Evolutionary conservation across 2,113 vertebrate genomes (phyloP).

Genomic region (Nematolebias whitei): DNA sequence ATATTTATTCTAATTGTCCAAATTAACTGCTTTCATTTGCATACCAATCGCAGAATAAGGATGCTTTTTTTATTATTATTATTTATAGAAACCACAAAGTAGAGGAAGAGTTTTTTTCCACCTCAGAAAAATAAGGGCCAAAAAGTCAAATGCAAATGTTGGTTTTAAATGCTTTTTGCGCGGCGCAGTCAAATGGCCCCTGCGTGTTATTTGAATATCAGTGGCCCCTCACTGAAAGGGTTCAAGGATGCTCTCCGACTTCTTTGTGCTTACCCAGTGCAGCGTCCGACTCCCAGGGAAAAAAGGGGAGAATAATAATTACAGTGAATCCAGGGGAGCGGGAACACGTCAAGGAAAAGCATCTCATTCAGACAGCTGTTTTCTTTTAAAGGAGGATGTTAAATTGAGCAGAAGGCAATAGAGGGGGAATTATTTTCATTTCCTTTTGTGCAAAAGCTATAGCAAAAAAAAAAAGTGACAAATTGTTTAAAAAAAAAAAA

Average conservation of each 20-base stretch:
- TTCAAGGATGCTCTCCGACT: slow-evolving; percentile 99
- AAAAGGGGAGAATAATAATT: slow-evolving; percentile 92
- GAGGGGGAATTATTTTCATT: slow-evolving; percentile 99
- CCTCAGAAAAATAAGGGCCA: slow-evolving; percentile 81
- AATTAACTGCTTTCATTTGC: slow-evolving; percentile 99
- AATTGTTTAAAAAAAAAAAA: slow-evolving; percentile 51
- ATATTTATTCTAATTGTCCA: slow-evolving; percentile 99
- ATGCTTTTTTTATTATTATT: slow-evolving; percentile 86
- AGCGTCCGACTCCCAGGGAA: slow-evolving; percentile 95
- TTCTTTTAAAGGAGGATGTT: slow-evolving; percentile 86
- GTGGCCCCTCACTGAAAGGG: slow-evolving; percentile 95
- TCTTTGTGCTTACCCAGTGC: slow-evolving; percentile 99
- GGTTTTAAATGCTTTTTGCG: slow-evolving; percentile 92
- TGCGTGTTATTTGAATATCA: slow-evolving; percentile 99
- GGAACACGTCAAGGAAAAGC: slow-evolving; percentile 94
- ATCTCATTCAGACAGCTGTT: slow-evolving; percentile 91
- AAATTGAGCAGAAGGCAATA: slow-evolving; percentile 99
- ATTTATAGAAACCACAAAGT: slow-evolving; percentile 82
- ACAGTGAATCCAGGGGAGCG: slow-evolving; percentile 91
- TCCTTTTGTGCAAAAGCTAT: slow-evolving; percentile 77
- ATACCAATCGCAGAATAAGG: slow-evolving; percentile 95
- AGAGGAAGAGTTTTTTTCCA: slow-evolving; percentile 90
- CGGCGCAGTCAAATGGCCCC: slow-evolving; percentile 92
- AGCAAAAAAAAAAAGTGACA: slow-evolving; percentile 50
- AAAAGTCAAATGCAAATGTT: slow-evolving; percentile 95